Conservation (phyloP, 2,113 vertebrate genomes). For the Oreotrochilus melanogaster region DNA sequence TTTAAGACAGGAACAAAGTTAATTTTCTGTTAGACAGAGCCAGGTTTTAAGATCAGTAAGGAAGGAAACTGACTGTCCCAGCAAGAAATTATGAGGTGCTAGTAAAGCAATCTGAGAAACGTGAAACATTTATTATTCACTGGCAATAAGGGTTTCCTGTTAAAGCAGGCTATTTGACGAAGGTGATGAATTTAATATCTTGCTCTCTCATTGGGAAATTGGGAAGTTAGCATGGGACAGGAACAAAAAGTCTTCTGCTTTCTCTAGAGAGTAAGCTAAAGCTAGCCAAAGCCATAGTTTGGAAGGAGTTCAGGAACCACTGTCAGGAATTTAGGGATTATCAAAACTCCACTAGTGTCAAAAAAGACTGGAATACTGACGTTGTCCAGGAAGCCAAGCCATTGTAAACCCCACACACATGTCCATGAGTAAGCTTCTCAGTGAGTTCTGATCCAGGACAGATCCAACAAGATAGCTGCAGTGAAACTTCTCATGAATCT, state of each 20-base stretch:
- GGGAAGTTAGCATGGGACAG: constrained; percentile 20
- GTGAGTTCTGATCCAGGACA: not conserved
- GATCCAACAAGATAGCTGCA: not conserved
- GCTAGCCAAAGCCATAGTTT: constrained; percentile 10
- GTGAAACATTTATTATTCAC: constrained; percentile 51
- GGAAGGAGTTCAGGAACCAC: constrained; percentile 18
- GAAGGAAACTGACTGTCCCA: constrained; percentile 29
- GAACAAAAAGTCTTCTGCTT: not conserved
- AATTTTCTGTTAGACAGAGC: not conserved
- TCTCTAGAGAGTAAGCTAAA: constrained; percentile 1
- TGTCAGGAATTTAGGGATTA: not conserved
- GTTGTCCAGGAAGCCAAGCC: not conserved
- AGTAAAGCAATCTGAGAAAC: constrained; percentile 22
- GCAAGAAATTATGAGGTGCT: constrained; percentile 19
- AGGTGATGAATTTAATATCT: constrained; percentile 47
- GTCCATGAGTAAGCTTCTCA: not conserved
- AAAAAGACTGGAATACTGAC: not conserved
- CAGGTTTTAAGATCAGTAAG: constrained; percentile 5
- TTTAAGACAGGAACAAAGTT: not conserved
- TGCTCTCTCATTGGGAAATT: not conserved
- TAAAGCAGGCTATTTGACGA: constrained; percentile 58
- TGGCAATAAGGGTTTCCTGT: constrained; percentile 60
- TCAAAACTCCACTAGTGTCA: not conserved
- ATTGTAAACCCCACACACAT: not conserved
- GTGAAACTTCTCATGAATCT: not conserved